A percentile compares a stretch with the other conserved stretches of the same genome.
phyloP scores from a whole-genome alignment of 1,140 invertebrate species.

The Spodoptera litura region DNA sequence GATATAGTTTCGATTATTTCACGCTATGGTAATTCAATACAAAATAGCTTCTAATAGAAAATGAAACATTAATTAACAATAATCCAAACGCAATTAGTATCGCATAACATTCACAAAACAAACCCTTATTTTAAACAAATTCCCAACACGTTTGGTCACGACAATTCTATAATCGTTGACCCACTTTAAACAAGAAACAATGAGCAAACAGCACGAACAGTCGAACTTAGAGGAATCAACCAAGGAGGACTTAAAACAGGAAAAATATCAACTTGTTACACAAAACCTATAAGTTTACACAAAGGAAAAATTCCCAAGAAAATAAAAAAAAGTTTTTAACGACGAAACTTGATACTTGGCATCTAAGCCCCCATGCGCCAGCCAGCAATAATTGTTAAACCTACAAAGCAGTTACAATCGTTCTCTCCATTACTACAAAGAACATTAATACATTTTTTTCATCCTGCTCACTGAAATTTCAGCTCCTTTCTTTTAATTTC shows the following conservation, averaged over 20 bases:
- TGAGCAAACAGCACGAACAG: constrained; percentile 2
- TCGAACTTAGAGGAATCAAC: constrained; percentile 5
- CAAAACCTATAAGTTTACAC: constrained; percentile 27
- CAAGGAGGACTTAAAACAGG: not conserved
- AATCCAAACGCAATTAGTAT: not conserved
- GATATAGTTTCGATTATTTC: no score
- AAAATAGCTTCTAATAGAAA: no score
- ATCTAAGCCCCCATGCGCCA: constrained; percentile 1
- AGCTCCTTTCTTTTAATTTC: constrained; percentile 67
- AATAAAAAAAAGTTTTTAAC: constrained; percentile 52
- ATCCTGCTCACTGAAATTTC: constrained; percentile 56
- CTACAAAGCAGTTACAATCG: constrained; percentile 62
- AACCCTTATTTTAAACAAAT: constrained; percentile 11
- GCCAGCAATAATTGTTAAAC: constrained; percentile 65
- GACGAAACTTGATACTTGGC: constrained; percentile 33
- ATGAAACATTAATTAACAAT: not conserved
- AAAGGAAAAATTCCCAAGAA: constrained; percentile 20
- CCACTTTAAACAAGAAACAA: constrained; percentile 29
- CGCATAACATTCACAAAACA: not conserved
- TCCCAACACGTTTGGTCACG: not conserved
- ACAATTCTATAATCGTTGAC: not conserved
- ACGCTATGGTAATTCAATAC: no score
- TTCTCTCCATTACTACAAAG: constrained; percentile 65
- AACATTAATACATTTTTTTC: constrained; percentile 66
- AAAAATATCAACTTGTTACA: constrained; percentile 26